Evolutionary conservation across 2,113 vertebrate species (phyloP).

Genomic region (Xiphorhynchus elegans): DNA sequence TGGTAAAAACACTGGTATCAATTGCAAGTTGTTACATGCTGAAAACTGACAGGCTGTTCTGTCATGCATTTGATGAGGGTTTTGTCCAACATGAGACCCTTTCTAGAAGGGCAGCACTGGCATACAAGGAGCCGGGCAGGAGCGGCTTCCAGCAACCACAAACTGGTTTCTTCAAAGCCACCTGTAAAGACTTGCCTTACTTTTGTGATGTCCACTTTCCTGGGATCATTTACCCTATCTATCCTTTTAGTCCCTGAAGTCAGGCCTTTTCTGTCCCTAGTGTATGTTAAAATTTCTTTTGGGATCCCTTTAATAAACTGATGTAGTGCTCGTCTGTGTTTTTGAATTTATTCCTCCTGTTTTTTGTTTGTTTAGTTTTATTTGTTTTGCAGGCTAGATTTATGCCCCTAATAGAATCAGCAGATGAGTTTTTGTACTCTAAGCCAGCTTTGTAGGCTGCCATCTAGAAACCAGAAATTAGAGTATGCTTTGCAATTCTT

Average conservation of each 20-base stretch:
- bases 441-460: conserved; percentile 2
- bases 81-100: neutral
- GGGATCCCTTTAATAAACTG: neutral
- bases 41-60: neutral
- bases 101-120: neutral
- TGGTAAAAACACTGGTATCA: neutral
- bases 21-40: neutral
- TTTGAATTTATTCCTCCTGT: neutral
- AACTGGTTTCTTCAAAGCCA: neutral
- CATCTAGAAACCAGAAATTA: conserved; percentile 14
- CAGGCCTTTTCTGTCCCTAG: neutral
- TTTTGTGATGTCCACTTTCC: neutral
- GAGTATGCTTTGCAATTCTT: conserved; percentile 15
- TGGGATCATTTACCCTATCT: neutral
- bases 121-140: neutral
- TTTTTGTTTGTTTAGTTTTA: neutral
- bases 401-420: neutral
- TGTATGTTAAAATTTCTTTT: neutral
- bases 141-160: neutral
- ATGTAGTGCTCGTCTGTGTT: neutral
- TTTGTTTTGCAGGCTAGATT: conserved; percentile 35
- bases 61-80: neutral
- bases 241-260: neutral
- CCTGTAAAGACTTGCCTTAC: neutral
- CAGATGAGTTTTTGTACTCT: neutral